Percentiles rank a stretch among this genome's conserved stretches.
Evolutionary conservation across 2,888 invertebrate genomes (phyloP).

Genomic region (Glomeris marginata): DNA sequence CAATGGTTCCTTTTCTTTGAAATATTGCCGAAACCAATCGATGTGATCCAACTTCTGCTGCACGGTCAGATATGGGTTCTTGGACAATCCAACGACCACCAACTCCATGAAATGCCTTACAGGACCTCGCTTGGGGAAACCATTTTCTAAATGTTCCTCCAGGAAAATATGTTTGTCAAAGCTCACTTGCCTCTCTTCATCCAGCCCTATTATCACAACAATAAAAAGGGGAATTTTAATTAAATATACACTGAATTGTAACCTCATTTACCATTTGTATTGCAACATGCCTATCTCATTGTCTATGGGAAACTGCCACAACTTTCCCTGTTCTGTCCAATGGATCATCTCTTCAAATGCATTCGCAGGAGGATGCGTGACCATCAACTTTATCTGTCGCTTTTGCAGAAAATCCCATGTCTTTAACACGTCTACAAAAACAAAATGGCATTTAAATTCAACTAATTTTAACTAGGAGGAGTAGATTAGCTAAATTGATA

Average conservation of each 20-base stretch:
- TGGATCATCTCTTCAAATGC: constrained; percentile 82
- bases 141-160: constrained; percentile 64
- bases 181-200: constrained; percentile 42
- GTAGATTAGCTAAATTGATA: too few species aligned
- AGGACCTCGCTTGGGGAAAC: constrained; percentile 84
- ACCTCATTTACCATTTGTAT: not conserved
- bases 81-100: constrained; percentile 80
- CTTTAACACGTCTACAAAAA: constrained; percentile 26
- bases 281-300: constrained; percentile 77
- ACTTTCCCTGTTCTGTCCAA: constrained; percentile 87
- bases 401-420: constrained; percentile 53
- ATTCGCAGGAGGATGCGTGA: constrained; percentile 63
- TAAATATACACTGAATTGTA: not conserved
- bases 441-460: not conserved
- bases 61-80: constrained; percentile 80
- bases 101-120: constrained; percentile 95
- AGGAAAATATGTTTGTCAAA: constrained; percentile 93
- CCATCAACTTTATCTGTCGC: constrained; percentile 48
- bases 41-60: constrained; percentile 78
- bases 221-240: not conserved
- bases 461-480: too few species aligned
- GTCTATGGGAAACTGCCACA: constrained; percentile 94
- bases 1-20: constrained; percentile 58
- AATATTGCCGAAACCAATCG: constrained; percentile 81
- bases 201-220: constrained; percentile 26